Evolutionary conservation across 2,797 vertebrate genomes (phyloP).

Genomic region (Luscinia luscinia): DNA sequence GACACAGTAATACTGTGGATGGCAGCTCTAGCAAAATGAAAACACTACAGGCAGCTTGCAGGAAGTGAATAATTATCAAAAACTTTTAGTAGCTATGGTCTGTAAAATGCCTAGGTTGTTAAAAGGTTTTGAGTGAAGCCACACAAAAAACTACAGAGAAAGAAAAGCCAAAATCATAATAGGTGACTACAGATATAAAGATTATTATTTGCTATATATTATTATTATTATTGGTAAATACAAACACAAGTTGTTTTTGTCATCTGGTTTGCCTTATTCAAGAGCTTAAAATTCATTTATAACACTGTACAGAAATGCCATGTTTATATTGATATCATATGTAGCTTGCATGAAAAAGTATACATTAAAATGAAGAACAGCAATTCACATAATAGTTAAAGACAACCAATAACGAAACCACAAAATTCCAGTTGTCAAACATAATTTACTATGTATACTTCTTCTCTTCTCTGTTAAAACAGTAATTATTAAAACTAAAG

Average conservation of each 20-base stretch:
- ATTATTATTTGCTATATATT: not conserved
- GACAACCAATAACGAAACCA: slow-evolving; percentile 94
- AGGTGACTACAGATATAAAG: slow-evolving; percentile 36
- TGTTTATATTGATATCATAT: slow-evolving; percentile 79
- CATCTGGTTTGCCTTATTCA: slow-evolving; percentile 80
- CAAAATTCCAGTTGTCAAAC: slow-evolving; percentile 97
- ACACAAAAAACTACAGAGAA: not conserved
- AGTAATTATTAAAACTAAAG: slow-evolving; percentile 90
- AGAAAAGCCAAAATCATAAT: not conserved
- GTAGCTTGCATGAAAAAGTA: slow-evolving; percentile 81
- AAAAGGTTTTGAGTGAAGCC: not conserved
- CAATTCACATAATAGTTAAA: slow-evolving; percentile 93
- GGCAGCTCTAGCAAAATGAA: not conserved
- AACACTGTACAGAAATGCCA: slow-evolving; percentile 84
- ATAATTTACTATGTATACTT: slow-evolving; percentile 95
- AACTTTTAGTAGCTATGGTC: not conserved
- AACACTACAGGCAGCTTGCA: not conserved
- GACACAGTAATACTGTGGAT: not conserved
- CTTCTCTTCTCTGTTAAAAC: slow-evolving; percentile 82
- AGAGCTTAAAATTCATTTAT: slow-evolving; percentile 77
- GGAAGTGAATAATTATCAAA: not conserved
- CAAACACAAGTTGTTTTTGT: slow-evolving; percentile 61
- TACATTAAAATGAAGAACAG: slow-evolving; percentile 84
- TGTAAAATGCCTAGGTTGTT: not conserved
- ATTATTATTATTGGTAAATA: slow-evolving; percentile 22